Base-by-base conservation (phyloP, 2,797 vertebrate species). In the Dicrostonyx torquatus region DNA sequence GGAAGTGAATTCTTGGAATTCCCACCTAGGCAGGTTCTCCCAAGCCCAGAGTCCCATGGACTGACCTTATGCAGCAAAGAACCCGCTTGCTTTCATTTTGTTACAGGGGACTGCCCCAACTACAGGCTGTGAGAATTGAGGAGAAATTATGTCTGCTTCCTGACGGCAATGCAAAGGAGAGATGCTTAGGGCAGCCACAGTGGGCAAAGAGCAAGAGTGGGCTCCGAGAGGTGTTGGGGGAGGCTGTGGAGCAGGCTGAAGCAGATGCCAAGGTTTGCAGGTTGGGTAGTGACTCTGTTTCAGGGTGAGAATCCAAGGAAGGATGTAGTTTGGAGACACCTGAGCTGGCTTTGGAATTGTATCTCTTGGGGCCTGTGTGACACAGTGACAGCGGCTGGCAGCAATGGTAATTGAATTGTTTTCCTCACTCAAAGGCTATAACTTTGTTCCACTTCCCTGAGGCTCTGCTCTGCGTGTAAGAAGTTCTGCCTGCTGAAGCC, bases 371-470 rank as follows among this genome's bases (percentile, higher is more conserved):
- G n/a, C 8, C 62, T 64, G 34, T 7, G 4, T 53, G 26, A 20
- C 37, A 26, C 50, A 87, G 68, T 29, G 48, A 75, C 43, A 43
- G 64, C 8, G 7, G 70, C 3, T 45, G 70, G 70, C 29, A 86
- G 77, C 12, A 75, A 6, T 43, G 53, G 31, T 0, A 13, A 26
- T 43, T 55, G 89, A 90, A 72, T 62, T 70, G 29, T 82, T 45
- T 60, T 12, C 31, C 10, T 76, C 6, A 40, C 26, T 62, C 66
- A 66, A 82, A 40, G 60, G 11, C 11, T 77, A 18, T 92, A 66
- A 93, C 55, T 87, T 94, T 87, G 8, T 60, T 45, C 58, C 34
- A 79, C 43, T 18, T 95, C 73, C 45, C 70, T 53, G 79, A 72
- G 22, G 68, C 48, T 89, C 24, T 15, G 60, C 37, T 83, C 37